Evolutionary conservation across 2,797 vertebrate species (phyloP).

Genomic region (Parauchenoglanis punctatus): DNA sequence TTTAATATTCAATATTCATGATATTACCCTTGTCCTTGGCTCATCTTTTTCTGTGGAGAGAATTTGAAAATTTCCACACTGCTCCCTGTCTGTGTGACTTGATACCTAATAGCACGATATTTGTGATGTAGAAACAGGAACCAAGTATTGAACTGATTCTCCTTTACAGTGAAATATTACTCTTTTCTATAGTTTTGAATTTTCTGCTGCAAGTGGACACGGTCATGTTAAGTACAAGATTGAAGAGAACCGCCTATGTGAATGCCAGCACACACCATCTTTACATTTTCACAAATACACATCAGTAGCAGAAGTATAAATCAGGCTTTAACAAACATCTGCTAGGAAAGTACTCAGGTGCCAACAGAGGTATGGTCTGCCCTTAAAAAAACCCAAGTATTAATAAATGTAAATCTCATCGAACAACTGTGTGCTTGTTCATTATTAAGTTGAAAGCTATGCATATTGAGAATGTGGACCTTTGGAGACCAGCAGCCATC

Average conservation of each 20-base stretch:
- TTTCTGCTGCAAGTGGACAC: not conserved
- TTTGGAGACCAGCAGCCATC: not conserved
- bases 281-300: not conserved
- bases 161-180: not conserved
- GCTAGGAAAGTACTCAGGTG: not conserved
- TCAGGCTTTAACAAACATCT: not conserved
- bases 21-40: not conserved
- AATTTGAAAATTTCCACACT: not conserved
- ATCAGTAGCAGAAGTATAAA: not conserved
- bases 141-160: not conserved
- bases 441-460: not conserved
- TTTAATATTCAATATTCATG: not conserved
- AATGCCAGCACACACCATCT: not conserved
- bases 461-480: not conserved
- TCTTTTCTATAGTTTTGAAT: not conserved
- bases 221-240: not conserved
- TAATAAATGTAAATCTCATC: not conserved
- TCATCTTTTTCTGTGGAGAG: too few species aligned
- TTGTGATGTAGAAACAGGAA: not conserved
- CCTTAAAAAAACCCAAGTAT: too few species aligned
- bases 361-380: not conserved
- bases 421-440: not conserved
- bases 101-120: not conserved
- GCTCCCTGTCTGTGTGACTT: not conserved
- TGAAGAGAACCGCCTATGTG: not conserved